A percentile compares a stretch with the other conserved stretches of the same genome.
Conservation (phyloP, 2,888 invertebrate genomes). For the Brachynemurus nebulosus region DNA sequence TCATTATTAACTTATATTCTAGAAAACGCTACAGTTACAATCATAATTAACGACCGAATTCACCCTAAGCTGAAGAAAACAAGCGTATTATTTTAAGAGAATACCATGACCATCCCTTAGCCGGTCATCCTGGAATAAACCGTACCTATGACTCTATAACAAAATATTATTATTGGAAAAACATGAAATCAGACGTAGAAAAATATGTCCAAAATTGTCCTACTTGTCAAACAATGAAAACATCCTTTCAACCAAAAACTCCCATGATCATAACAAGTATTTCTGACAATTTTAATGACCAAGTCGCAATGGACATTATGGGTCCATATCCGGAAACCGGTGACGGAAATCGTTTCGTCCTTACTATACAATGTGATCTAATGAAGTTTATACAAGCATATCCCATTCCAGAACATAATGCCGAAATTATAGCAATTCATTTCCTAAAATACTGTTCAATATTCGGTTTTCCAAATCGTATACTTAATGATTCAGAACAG, state of each 20-base stretch:
- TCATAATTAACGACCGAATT: not conserved
- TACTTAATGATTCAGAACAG: too few species aligned
- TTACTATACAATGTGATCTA: slow-evolving; percentile 14
- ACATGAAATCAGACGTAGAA: not conserved
- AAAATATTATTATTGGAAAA: not conserved
- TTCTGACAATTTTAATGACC: not conserved
- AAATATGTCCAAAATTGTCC: not conserved
- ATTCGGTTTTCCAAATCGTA: too few species aligned
- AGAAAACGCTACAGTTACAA: not conserved
- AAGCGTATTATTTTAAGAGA: not conserved
- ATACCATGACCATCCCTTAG: not conserved
- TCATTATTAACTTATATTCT: not conserved
- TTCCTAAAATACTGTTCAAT: too few species aligned
- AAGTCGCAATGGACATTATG: slow-evolving; percentile 1
- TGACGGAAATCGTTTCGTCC: too few species aligned
- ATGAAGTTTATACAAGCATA: slow-evolving; percentile 16
- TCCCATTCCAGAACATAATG: slow-evolving; percentile 16
- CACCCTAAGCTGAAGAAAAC: not conserved
- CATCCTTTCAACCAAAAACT: not conserved
- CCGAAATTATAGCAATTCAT: too few species aligned
- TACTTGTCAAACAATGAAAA: not conserved
- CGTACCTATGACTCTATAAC: not conserved
- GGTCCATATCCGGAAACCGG: too few species aligned
- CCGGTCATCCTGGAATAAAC: not conserved
- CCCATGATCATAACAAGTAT: not conserved